Evolutionary conservation across 2,888 invertebrate species (phyloP).

Genomic region (Macrophya annulata): DNA sequence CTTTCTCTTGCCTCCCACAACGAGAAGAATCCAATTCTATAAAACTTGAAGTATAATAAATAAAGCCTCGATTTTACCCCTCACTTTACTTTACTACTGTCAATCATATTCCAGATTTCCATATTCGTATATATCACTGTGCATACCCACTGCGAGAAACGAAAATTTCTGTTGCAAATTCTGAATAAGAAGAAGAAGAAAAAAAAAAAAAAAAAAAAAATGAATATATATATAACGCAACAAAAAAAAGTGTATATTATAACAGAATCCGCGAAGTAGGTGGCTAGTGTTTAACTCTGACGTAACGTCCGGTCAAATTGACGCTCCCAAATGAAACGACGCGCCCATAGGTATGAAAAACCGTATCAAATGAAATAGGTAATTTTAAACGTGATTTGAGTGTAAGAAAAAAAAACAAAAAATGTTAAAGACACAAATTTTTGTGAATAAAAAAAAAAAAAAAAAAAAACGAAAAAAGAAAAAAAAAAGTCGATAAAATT

Average conservation of each 20-base stretch:
- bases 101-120: constrained; percentile 10
- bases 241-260: background rate
- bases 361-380: background rate
- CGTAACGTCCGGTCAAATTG: constrained; percentile 36
- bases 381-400: background rate
- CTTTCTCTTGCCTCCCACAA: background rate
- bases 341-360: background rate
- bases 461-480: background rate
- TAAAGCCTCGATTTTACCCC: constrained; percentile 57
- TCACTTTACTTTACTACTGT: background rate
- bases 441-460: background rate
- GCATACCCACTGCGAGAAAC: no score
- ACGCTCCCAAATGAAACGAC: constrained; percentile 33
- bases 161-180: background rate
- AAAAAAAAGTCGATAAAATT: background rate
- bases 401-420: no score
- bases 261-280: background rate
- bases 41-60: constrained; percentile 64
- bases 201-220: background rate
- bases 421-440: background rate
- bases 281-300: background rate
- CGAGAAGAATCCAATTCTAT: constrained; percentile 53
- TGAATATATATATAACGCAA: background rate
- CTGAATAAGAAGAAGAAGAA: background rate
- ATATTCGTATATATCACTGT: background rate